These are phyloP conservation scores for Brachystomella parvula DNA, from an alignment of 1,140 invertebrate species.

Conservation along the genomic window DNA sequence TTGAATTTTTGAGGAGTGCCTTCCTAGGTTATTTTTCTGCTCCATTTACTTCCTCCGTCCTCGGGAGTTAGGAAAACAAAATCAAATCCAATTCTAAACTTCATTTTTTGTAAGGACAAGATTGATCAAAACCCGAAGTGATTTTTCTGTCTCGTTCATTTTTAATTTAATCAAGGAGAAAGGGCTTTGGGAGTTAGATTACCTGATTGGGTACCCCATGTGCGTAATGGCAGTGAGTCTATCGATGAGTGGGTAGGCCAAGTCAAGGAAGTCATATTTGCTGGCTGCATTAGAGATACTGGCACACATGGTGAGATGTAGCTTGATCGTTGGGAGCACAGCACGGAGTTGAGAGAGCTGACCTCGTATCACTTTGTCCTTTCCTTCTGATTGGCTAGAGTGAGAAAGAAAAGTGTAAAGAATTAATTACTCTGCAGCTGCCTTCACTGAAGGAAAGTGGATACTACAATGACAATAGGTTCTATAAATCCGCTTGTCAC, in stretches of 20 bases:
- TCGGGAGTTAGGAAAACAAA: too few species aligned
- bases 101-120: too few species aligned
- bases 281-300: conserved; percentile 58
- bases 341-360: conserved; percentile 53
- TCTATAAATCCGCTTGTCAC: too few species aligned
- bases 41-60: not conserved
- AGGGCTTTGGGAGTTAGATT: conserved; percentile 18
- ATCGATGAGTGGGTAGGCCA: conserved; percentile 59
- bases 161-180: too few species aligned
- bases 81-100: too few species aligned
- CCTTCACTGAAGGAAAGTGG: too few species aligned
- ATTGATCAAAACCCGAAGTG: too few species aligned
- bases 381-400: conserved; percentile 56
- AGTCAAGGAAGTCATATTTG: conserved; percentile 62
- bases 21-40: not conserved
- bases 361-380: conserved; percentile 55
- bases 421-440: not conserved
- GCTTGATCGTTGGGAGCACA: conserved; percentile 57
- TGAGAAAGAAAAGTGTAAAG: not conserved
- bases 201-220: conserved; percentile 57
- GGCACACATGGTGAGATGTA: conserved; percentile 58
- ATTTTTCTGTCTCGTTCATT: too few species aligned
- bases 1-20: not conserved
- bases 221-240: conserved; percentile 56
- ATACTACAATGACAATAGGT: too few species aligned